Percentiles rank a stretch among this genome's conserved stretches.
These are phyloP conservation scores for Phoxinus phoxinus DNA, from an alignment of 2,113 vertebrate species.

Conservation along the genomic window DNA sequence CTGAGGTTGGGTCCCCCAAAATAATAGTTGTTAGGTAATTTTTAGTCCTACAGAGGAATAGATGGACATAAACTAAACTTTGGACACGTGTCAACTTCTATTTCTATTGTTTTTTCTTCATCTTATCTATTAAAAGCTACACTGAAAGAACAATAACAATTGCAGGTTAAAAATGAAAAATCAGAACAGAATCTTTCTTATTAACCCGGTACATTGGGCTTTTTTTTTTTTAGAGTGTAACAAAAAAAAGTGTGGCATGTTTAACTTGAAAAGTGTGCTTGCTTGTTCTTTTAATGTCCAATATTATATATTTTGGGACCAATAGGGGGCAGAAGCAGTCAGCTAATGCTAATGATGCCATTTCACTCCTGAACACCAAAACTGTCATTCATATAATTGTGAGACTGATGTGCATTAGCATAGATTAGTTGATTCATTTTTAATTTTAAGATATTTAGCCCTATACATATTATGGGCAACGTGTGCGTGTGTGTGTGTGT, in stretches of 20 bases:
- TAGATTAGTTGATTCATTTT: conserved; percentile 19
- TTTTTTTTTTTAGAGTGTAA: background rate
- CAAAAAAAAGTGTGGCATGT: background rate
- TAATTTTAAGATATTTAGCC: background rate
- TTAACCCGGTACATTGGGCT: background rate
- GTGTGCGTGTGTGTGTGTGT: no score
- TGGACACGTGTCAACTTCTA: background rate
- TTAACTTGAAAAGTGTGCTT: background rate
- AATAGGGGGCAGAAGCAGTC: conserved; percentile 69
- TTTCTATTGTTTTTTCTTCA: background rate
- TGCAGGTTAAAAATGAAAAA: background rate
- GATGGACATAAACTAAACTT: no score
- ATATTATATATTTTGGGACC: conserved; percentile 38
- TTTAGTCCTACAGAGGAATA: no score
- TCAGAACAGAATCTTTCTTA: background rate
- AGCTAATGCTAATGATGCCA: conserved; percentile 37
- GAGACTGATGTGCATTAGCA: background rate
- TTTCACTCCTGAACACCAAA: background rate
- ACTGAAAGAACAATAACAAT: background rate
- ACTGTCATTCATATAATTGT: background rate
- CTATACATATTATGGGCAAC: background rate
- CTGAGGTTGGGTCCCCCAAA: background rate
- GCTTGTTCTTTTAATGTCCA: no score
- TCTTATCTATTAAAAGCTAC: background rate
- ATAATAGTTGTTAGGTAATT: background rate